phyloP scores from a whole-genome alignment of 2,797 vertebrate species.

The Gadopsis marmoratus region DNA sequence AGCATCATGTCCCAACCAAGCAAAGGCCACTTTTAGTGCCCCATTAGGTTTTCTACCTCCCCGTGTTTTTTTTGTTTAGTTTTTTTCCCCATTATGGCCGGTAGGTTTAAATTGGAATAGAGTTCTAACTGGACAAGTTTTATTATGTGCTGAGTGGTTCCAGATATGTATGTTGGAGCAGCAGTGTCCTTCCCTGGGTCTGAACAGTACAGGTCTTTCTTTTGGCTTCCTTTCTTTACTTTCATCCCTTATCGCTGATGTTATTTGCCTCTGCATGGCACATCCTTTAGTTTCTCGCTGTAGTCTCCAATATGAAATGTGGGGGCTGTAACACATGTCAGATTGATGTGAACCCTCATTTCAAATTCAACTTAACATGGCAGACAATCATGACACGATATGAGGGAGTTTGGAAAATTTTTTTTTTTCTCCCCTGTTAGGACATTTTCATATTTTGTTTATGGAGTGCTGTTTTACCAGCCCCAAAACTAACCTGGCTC shows the following conservation, averaged over 20 bases:
- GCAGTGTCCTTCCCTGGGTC: constrained; percentile 21
- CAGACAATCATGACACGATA: constrained; percentile 25
- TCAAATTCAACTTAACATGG: constrained; percentile 19
- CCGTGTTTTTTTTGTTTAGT: too few relatives aligned
- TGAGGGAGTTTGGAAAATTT: constrained; percentile 6
- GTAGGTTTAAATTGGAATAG: constrained; percentile 12
- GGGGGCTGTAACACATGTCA: constrained; percentile 16
- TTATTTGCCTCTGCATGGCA: constrained; percentile 33
- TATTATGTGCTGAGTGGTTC: neutral
- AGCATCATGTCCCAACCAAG: constrained; percentile 22
- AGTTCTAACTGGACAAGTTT: constrained; percentile 1
- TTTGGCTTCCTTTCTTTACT: constrained; percentile 26
- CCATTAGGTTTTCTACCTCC: constrained; percentile 1
- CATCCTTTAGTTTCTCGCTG: constrained; percentile 31
- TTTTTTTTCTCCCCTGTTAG: constrained; percentile 10
- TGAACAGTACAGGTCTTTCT: constrained; percentile 30
- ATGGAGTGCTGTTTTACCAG: constrained; percentile 45
- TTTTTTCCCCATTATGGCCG: neutral
- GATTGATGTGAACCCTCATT: constrained; percentile 22
- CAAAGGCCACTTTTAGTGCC: constrained; percentile 10
- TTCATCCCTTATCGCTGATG: constrained; percentile 3
- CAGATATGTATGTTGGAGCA: constrained; percentile 12
- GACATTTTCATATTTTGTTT: constrained; percentile 34
- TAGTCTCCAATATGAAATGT: constrained; percentile 12
- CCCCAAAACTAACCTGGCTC: constrained; percentile 28